Percentiles rank a stretch among this genome's conserved stretches.
These are phyloP conservation scores for Dolichotis patagonum DNA, from an alignment of 2,113 vertebrate species.

Conservation along the genomic window DNA sequence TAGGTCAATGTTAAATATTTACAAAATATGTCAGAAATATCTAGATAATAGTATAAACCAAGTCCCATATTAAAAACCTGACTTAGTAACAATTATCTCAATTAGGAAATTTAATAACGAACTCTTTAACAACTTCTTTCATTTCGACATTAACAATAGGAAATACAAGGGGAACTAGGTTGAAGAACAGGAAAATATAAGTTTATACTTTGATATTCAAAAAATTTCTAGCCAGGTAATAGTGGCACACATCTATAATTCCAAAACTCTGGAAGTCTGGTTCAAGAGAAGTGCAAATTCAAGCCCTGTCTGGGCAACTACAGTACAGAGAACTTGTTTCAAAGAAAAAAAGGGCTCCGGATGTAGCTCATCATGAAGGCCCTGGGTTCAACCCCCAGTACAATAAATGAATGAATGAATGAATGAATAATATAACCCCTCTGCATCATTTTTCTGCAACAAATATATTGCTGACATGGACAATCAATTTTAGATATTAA, in stretches of 20 bases:
- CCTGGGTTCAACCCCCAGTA: not conserved
- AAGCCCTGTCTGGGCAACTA: not conserved
- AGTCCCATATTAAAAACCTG: not conserved
- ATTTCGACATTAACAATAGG: conserved; percentile 44
- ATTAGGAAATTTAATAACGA: conserved; percentile 40
- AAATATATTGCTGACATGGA: not conserved
- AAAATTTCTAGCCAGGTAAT: not conserved
- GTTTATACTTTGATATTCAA: not conserved
- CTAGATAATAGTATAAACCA: conserved; percentile 9
- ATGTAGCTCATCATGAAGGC: not conserved
- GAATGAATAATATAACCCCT: not conserved
- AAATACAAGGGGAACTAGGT: not conserved
- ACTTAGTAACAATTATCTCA: conserved; percentile 4
- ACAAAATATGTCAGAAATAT: conserved; percentile 42
- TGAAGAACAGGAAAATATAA: not conserved
- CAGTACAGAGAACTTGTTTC: not conserved
- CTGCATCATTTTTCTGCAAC: conserved; percentile 41
- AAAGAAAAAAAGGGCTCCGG: not conserved
- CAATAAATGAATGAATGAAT: not conserved
- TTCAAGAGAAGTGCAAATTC: not conserved
- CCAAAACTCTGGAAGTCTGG: not conserved
- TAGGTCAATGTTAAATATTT: conserved; percentile 41
- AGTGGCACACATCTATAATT: not conserved
- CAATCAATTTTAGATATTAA: not conserved
- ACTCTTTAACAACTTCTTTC: conserved; percentile 37